Percentiles rank a stretch among this genome's conserved stretches.
These are phyloP conservation scores for Sarcophaga carnaria DNA, from an alignment of 2,888 invertebrate species.

Conservation along the genomic window DNA sequence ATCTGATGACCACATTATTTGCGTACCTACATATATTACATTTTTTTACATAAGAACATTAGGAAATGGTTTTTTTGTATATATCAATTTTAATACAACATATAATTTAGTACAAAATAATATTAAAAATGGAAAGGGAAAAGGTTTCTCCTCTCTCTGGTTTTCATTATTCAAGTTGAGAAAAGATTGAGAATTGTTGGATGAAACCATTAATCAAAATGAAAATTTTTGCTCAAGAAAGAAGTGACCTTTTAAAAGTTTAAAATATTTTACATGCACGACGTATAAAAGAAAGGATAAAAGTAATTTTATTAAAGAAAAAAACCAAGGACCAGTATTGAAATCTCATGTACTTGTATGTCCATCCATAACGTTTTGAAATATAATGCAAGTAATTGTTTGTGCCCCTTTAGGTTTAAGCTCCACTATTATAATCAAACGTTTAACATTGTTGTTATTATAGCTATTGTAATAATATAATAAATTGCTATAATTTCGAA, in stretches of 20 bases:
- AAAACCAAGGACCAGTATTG: slow-evolving; percentile 34
- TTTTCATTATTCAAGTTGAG: slow-evolving; percentile 10
- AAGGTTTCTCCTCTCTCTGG: not conserved
- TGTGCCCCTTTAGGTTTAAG: slow-evolving; percentile 79
- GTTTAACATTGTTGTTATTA: slow-evolving; percentile 62
- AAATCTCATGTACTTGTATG: slow-evolving; percentile 45
- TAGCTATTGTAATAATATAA: slow-evolving; percentile 74
- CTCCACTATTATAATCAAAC: slow-evolving; percentile 59
- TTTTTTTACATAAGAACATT: not conserved
- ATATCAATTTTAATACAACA: slow-evolving; percentile 43
- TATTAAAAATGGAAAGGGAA: not conserved
- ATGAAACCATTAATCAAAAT: slow-evolving; percentile 78
- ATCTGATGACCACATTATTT: too few relatives aligned
- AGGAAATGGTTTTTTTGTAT: not conserved
- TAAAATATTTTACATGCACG: slow-evolving; percentile 42
- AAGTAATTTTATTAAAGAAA: slow-evolving; percentile 10
- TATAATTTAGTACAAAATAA: slow-evolving; percentile 61
- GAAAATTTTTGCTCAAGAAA: slow-evolving; percentile 60
- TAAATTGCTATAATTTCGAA: slow-evolving; percentile 80
- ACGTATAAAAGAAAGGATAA: not conserved
- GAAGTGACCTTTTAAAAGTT: slow-evolving; percentile 75
- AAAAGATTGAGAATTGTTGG: slow-evolving; percentile 52
- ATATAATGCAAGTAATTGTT: slow-evolving; percentile 79
- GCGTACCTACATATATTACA: too few relatives aligned
- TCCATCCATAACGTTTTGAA: slow-evolving; percentile 47